Evolutionary conservation across 1,140 invertebrate genomes (phyloP).

Genomic region (Drosophila nannoptera): DNA sequence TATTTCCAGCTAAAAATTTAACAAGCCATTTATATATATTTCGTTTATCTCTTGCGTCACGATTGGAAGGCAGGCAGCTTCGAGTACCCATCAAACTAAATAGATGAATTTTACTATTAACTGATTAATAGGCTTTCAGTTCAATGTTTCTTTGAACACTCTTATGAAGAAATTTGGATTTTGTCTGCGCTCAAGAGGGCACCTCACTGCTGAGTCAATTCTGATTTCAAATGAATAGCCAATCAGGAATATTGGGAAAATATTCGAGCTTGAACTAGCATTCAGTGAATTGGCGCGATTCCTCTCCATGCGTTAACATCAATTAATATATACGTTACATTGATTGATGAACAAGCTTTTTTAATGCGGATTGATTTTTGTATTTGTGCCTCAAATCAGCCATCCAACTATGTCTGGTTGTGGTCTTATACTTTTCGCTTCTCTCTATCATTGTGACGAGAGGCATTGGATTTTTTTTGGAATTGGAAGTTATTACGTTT

Average conservation of each 20-base stretch:
- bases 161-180: conserved; percentile 58
- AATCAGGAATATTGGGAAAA: conserved; percentile 59
- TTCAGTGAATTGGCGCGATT: background rate
- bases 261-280: conserved; percentile 15
- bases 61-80: background rate
- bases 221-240: conserved; percentile 49
- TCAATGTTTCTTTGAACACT: conserved; percentile 18
- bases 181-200: conserved; percentile 40
- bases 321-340: conserved; percentile 74
- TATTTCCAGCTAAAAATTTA: too few species aligned
- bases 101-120: conserved; percentile 10
- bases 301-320: conserved; percentile 52
- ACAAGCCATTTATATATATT: too few species aligned
- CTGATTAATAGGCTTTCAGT: conserved; percentile 23
- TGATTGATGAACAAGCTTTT: conserved; percentile 67
- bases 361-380: conserved; percentile 58
- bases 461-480: too few species aligned
- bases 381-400: background rate
- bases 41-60: background rate
- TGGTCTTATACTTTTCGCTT: too few species aligned
- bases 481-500: too few species aligned
- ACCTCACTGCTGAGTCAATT: conserved; percentile 33
- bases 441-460: too few species aligned
- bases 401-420: too few species aligned
- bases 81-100: background rate